Evolutionary conservation across 2,888 invertebrate species (phyloP).

Genomic region (Xylophagus ater): DNA sequence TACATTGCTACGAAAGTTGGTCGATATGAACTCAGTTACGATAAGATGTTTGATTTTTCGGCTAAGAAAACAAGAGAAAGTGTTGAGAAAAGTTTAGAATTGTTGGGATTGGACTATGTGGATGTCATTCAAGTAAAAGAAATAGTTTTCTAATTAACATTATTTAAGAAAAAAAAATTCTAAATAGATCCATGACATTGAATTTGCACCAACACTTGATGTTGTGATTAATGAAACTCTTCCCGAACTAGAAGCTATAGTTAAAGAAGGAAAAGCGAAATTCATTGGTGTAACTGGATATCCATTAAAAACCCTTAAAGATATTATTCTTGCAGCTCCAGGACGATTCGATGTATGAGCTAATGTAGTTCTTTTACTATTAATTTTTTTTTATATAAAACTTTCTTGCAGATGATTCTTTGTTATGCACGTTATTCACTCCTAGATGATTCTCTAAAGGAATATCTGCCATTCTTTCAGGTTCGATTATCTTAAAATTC

Average conservation of each 20-base stretch:
- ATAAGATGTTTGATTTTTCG: constrained; percentile 79
- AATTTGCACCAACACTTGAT: constrained; percentile 68
- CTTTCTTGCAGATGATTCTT: constrained; percentile 35
- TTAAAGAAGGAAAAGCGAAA: constrained; percentile 58
- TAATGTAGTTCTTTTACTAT: neutral
- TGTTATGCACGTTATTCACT: constrained; percentile 72
- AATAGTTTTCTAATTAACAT: neutral
- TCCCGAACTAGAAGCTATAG: constrained; percentile 65
- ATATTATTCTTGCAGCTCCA: constrained; percentile 54
- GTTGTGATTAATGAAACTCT: constrained; percentile 74
- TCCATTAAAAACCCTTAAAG: constrained; percentile 63
- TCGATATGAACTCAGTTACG: constrained; percentile 59
- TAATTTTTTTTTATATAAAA: neutral
- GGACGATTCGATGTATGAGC: constrained; percentile 32
- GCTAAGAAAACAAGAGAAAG: constrained; percentile 60
- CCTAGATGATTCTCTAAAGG: constrained; percentile 62
- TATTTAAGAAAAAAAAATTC: neutral
- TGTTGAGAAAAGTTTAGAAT: constrained; percentile 61
- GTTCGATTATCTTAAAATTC: neutral
- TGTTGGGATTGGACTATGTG: constrained; percentile 67
- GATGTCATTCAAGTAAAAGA: constrained; percentile 72
- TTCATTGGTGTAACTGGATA: constrained; percentile 84
- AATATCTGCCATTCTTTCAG: constrained; percentile 65
- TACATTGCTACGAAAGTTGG: constrained; percentile 90
- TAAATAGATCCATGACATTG: constrained; percentile 84